Conservation (phyloP, 2,113 vertebrate genomes). For the Cyanocitta stelleri region DNA sequence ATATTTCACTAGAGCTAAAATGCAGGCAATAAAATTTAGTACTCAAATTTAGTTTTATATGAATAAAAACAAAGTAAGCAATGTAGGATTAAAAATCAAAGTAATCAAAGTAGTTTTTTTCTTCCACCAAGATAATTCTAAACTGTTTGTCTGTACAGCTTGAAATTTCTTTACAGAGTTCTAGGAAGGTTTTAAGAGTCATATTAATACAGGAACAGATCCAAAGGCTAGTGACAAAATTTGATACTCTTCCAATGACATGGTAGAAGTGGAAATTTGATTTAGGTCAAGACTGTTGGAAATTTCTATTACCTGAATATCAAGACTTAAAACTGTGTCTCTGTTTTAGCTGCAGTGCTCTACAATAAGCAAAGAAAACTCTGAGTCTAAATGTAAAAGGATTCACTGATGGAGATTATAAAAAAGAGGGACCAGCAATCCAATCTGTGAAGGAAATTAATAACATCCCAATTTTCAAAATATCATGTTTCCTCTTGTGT, state of each 20-base stretch:
- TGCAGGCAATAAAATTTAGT: not conserved
- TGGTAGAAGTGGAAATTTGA: not conserved
- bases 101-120: not conserved
- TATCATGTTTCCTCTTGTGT: not conserved
- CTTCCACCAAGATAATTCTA: not conserved
- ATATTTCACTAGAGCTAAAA: not conserved
- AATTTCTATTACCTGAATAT: not conserved
- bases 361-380: not conserved
- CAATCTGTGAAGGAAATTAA: not conserved
- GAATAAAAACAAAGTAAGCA: not conserved
- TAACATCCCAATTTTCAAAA: not conserved
- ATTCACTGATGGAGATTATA: not conserved
- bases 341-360: not conserved
- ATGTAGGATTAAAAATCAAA: not conserved
- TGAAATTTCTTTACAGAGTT: not conserved
- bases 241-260: not conserved
- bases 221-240: not conserved
- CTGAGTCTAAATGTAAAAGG: not conserved
- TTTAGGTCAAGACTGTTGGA: not conserved
- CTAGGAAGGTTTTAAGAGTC: not conserved
- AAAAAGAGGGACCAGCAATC: rapidly evolving
- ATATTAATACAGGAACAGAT: not conserved
- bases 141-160: not conserved
- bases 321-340: not conserved
- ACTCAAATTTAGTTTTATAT: not conserved